A percentile compares a stretch with the other conserved stretches of the same genome.
Conservation (phyloP, 2,888 invertebrate species). For the Aleiodes leptofemur region DNA sequence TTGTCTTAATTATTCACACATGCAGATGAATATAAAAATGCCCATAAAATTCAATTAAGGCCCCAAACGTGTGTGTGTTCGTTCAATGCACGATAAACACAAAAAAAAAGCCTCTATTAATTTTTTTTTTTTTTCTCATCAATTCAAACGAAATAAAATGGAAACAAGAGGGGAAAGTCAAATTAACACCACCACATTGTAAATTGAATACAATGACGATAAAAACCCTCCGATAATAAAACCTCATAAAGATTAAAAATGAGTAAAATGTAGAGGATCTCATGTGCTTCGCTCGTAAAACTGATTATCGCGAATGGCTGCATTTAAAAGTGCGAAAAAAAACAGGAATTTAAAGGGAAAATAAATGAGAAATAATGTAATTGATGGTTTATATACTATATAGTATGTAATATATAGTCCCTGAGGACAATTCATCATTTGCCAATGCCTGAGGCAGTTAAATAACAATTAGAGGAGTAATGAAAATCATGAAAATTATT, state of each 20-base stretch:
- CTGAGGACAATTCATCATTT: background rate
- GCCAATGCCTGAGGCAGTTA: background rate
- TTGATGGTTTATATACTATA: background rate
- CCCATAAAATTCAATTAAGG: too few species aligned
- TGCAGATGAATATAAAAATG: too few species aligned
- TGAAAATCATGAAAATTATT: too few species aligned
- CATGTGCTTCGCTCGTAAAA: slow-evolving; percentile 1
- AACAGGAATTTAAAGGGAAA: background rate
- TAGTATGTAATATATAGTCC: too few species aligned
- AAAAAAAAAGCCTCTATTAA: too few species aligned
- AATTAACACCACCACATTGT: background rate
- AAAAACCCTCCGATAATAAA: background rate
- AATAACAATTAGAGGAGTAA: background rate
- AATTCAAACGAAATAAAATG: too few species aligned
- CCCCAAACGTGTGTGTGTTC: too few species aligned
- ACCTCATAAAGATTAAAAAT: background rate
- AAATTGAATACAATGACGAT: background rate
- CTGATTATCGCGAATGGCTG: background rate
- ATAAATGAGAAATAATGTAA: background rate
- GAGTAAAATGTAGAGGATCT: background rate
- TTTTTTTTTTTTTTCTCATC: too few species aligned
- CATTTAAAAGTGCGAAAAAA: background rate
- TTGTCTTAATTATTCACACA: too few species aligned
- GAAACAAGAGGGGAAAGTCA: background rate
- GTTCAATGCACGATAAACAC: background rate